phyloP scores from a whole-genome alignment of 2,113 vertebrate genomes.

The Pongo abelii region DNA sequence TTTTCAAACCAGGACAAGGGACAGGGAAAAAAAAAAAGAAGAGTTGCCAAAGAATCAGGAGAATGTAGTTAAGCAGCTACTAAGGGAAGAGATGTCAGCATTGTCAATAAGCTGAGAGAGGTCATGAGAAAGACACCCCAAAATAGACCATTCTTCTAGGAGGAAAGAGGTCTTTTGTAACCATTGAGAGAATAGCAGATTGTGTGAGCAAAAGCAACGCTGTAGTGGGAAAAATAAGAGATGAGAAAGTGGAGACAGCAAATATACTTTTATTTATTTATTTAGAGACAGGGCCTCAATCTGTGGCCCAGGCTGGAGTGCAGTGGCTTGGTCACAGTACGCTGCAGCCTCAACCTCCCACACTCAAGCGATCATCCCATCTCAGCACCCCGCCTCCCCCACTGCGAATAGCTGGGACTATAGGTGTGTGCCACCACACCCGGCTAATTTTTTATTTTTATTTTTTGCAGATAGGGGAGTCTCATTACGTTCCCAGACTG shows the following conservation, averaged over 20 bases:
- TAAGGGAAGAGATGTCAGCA: background rate
- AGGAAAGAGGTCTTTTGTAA: slow-evolving; percentile 46
- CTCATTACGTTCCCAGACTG: too few relatives aligned
- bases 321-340: too few relatives aligned
- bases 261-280: background rate
- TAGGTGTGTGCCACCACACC: too few relatives aligned
- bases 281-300: too few relatives aligned
- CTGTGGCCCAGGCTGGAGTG: too few relatives aligned
- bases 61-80: background rate
- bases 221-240: background rate
- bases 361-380: too few relatives aligned
- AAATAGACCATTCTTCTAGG: slow-evolving; percentile 1
- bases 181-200: background rate
- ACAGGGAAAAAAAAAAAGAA: background rate
- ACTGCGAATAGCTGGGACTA: too few relatives aligned
- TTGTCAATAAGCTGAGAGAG: background rate
- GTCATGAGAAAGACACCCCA: background rate
- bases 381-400: too few relatives aligned
- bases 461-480: too few relatives aligned
- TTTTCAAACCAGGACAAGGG: slow-evolving; percentile 38
- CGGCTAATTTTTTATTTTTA: too few relatives aligned
- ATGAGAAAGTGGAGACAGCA: background rate
- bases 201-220: slow-evolving; percentile 15
- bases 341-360: too few relatives aligned
- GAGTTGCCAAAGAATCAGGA: background rate